Evolutionary conservation across 2,797 vertebrate species (phyloP).

Genomic region (Anolis apletophallus): DNA sequence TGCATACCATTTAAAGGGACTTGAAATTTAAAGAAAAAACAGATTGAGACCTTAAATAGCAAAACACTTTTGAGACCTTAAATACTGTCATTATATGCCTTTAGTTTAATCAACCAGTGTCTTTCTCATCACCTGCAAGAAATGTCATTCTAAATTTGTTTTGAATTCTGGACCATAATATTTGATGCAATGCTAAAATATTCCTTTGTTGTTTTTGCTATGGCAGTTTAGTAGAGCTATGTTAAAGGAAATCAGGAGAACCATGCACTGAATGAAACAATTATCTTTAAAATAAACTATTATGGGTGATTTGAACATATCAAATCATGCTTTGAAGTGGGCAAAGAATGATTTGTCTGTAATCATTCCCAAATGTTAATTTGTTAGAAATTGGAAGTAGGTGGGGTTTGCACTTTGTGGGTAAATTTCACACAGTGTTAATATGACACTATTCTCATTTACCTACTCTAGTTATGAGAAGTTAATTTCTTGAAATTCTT

Average conservation of each 20-base stretch:
- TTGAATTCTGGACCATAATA: not conserved
- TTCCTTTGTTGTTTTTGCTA: not conserved
- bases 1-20: conserved; percentile 49
- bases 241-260: conserved; percentile 38
- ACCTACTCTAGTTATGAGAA: not conserved
- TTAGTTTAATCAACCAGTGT: not conserved
- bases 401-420: not conserved
- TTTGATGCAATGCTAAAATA: not conserved
- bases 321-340: no score
- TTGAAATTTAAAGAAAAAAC: conserved; percentile 3
- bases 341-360: not conserved
- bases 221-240: not conserved
- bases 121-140: not conserved
- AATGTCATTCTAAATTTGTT: not conserved
- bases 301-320: conserved; percentile 48
- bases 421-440: not conserved
- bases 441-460: not conserved
- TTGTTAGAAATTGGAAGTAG: not conserved
- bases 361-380: not conserved
- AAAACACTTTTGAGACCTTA: not conserved
- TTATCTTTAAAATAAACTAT: conserved; percentile 46
- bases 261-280: conserved; percentile 31
- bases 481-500: not conserved
- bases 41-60: no score
- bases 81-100: not conserved